Evolutionary conservation across 2,888 invertebrate genomes (phyloP).

Genomic region (Oligia fasciuncula): DNA sequence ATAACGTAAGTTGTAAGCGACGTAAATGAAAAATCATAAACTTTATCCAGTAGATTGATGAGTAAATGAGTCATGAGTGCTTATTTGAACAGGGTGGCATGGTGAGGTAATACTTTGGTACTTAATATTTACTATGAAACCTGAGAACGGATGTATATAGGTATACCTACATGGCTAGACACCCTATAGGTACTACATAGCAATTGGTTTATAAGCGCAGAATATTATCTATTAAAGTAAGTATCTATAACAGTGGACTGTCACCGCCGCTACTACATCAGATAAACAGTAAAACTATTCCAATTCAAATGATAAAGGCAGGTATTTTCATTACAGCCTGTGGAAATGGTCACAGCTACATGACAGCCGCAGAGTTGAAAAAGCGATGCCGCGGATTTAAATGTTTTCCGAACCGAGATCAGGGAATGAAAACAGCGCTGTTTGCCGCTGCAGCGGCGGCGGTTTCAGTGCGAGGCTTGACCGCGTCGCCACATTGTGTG

Average conservation of each 20-base stretch:
- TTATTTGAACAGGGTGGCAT: not conserved
- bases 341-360: conserved; percentile 6
- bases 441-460: not conserved
- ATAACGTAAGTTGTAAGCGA: not conserved
- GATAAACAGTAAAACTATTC: not conserved
- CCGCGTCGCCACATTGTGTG: conserved; percentile 10
- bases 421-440: not conserved
- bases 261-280: not conserved
- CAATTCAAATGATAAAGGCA: not conserved
- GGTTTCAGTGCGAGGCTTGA: conserved; percentile 5
- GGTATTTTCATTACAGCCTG: not conserved
- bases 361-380: not conserved
- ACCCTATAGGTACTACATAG: not conserved
- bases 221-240: not conserved
- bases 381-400: not conserved
- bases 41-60: not conserved
- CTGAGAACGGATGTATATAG: too few relatives aligned
- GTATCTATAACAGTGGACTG: not conserved
- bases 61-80: not conserved
- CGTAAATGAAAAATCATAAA: not conserved
- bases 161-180: too few relatives aligned
- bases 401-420: not conserved
- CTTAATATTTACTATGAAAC: too few relatives aligned
- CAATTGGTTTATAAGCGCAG: not conserved
- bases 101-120: not conserved